phyloP scores from a whole-genome alignment of 2,888 invertebrate species.

The Drosophila niveifrons region DNA sequence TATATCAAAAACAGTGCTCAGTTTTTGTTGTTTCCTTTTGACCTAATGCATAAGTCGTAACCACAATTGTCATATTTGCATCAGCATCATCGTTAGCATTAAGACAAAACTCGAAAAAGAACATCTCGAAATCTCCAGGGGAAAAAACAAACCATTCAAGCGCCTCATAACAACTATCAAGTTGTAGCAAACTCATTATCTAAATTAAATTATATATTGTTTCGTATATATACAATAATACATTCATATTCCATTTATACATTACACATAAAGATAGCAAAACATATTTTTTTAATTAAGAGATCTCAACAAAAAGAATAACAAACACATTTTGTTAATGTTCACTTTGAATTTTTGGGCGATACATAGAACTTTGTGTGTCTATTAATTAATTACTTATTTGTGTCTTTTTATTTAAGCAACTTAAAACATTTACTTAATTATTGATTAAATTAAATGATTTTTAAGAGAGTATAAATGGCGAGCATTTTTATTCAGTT shows the following conservation, averaged over 20 bases:
- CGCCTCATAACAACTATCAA: conserved; percentile 75
- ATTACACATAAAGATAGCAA: conserved; percentile 17
- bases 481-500: conserved; percentile 1
- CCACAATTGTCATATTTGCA: conserved; percentile 26
- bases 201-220: conserved; percentile 32
- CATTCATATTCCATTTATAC: conserved; percentile 60
- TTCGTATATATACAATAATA: conserved; percentile 26
- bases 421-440: conserved; percentile 47
- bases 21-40: conserved; percentile 74
- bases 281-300: conserved; percentile 63
- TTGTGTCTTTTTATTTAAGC: conserved; percentile 59
- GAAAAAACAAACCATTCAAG: conserved; percentile 60
- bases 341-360: conserved; percentile 51
- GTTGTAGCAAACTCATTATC: conserved; percentile 58
- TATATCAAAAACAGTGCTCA: conserved; percentile 67
- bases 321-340: conserved; percentile 60
- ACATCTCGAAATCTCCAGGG: conserved; percentile 9
- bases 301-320: conserved; percentile 61
- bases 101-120: conserved; percentile 43
- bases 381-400: conserved; percentile 49
- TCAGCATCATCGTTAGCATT: conserved; percentile 37
- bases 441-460: conserved; percentile 42
- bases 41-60: conserved; percentile 55
- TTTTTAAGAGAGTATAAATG: conserved; percentile 24
- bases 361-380: conserved; percentile 43